A percentile compares a stretch with the other conserved stretches of the same genome.
Evolutionary conservation across 2,888 invertebrate genomes (phyloP).

Genomic region (Mylabris sibirica): DNA sequence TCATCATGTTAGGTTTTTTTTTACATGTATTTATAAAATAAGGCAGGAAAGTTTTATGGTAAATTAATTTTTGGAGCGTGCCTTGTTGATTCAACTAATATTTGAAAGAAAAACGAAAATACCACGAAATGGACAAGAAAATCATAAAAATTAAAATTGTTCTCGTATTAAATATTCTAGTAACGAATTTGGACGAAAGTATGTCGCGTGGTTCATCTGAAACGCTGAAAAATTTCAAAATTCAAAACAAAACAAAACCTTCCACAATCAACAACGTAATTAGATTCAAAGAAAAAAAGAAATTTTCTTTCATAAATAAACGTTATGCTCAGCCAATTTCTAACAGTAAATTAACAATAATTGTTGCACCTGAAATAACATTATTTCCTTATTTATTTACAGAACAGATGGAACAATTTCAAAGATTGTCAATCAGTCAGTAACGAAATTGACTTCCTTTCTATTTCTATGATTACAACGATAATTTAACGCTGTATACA

Average conservation of each 20-base stretch:
- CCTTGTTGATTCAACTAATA: not conserved
- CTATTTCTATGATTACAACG: not conserved
- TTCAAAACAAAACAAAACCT: not conserved
- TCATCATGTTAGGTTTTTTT: not conserved
- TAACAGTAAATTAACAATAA: constrained; percentile 4
- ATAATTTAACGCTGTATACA: too few relatives aligned
- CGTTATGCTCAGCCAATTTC: constrained; percentile 4
- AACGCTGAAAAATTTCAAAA: not conserved
- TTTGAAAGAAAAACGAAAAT: not conserved
- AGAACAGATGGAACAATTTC: not conserved
- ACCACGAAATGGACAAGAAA: not conserved
- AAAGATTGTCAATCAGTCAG: not conserved
- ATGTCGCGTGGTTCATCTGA: not conserved
- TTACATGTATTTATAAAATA: not conserved
- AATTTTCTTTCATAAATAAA: not conserved
- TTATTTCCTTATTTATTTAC: not conserved
- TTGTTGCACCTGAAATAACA: not conserved
- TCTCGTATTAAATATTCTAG: not conserved
- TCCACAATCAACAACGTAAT: not conserved
- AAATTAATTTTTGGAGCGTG: not conserved
- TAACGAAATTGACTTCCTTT: not conserved
- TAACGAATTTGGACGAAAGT: not conserved
- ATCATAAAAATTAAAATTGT: not conserved
- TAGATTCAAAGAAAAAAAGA: not conserved
- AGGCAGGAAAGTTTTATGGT: too few relatives aligned